Evolutionary conservation across 2,113 vertebrate species (phyloP).

Genomic region (Eclectus roratus): DNA sequence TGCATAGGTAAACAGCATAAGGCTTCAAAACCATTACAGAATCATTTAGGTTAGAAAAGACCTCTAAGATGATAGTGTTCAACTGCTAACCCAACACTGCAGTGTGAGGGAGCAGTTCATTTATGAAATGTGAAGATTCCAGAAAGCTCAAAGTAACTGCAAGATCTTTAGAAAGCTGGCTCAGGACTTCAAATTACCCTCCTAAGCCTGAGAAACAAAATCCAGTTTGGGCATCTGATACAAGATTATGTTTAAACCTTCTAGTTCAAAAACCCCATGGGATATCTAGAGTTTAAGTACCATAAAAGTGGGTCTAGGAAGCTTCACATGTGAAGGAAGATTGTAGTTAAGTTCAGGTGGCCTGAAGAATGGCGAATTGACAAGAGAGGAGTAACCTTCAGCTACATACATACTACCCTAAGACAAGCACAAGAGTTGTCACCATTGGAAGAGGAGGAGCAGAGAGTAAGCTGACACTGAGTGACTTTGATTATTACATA

Average conservation of each 20-base stretch:
- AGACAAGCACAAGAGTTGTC: not conserved
- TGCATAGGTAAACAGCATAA: not conserved
- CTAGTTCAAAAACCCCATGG: not conserved
- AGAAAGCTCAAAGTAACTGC: not conserved
- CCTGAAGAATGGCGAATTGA: not conserved
- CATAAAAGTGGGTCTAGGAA: accelerated
- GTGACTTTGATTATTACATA: not conserved
- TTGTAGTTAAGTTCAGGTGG: accelerated
- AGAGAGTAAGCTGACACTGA: not conserved
- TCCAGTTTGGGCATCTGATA: not conserved
- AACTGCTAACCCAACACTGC: not conserved
- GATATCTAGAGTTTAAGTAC: accelerated
- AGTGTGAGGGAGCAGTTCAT: not conserved
- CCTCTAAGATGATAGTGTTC: not conserved
- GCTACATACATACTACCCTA: accelerated
- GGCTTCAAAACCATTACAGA: not conserved
- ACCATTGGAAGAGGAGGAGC: not conserved
- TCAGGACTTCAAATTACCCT: not conserved
- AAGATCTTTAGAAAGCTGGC: not conserved
- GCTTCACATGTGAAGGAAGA: too few relatives aligned
- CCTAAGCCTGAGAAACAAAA: not conserved
- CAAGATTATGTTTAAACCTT: not conserved
- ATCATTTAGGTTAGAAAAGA: not conserved
- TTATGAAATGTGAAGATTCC: not conserved
- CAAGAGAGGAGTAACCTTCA: not conserved